Evolutionary conservation across 2,888 invertebrate genomes (phyloP).

Genomic region (Leuctra nigra): DNA sequence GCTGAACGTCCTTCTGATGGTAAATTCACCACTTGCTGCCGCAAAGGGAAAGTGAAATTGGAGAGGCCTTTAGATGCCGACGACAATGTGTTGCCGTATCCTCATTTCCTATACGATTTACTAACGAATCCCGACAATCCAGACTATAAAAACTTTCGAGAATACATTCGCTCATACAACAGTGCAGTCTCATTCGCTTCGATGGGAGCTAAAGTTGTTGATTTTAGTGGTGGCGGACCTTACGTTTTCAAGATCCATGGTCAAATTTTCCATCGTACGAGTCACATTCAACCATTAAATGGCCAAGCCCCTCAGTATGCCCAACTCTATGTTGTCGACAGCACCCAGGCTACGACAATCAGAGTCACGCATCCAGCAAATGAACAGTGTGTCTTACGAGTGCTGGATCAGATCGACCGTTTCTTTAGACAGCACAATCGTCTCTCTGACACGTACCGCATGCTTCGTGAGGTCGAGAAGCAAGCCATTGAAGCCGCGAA

Average conservation of each 20-base stretch:
- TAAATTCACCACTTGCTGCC: too few species aligned
- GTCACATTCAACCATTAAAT: background rate
- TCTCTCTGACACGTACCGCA: background rate
- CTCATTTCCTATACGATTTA: too few species aligned
- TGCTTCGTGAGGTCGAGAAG: background rate
- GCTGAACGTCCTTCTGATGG: too few species aligned
- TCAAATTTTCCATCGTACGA: background rate
- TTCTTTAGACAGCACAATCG: background rate
- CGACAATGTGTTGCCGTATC: too few species aligned
- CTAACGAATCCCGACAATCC: too few species aligned
- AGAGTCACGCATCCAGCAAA: background rate
- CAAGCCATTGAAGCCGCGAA: background rate
- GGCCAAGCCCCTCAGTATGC: background rate
- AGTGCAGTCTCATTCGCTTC: too few species aligned
- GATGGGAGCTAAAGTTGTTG: too few species aligned
- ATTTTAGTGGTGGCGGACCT: background rate
- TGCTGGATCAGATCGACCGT: background rate
- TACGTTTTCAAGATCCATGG: background rate
- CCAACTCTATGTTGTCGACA: background rate
- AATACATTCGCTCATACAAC: too few species aligned
- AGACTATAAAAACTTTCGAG: too few species aligned
- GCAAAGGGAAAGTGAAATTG: too few species aligned
- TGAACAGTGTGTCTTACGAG: background rate
- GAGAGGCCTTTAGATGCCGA: too few species aligned
- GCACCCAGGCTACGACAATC: background rate